Evolutionary conservation across 1,140 invertebrate genomes (phyloP), one percentile per base, ranked within the genome.

Genomic region (Atta texana): DNA sequence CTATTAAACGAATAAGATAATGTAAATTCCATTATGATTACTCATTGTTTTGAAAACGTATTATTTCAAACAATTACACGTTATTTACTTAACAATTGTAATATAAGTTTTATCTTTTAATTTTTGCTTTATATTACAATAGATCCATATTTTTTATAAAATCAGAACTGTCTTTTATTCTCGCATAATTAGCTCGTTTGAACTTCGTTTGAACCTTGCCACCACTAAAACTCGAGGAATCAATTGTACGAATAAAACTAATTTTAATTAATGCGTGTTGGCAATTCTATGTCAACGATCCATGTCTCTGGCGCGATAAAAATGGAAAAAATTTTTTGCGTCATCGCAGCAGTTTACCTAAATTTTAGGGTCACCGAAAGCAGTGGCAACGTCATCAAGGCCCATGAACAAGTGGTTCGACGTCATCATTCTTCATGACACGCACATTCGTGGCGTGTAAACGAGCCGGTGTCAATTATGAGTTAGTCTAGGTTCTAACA

Each of bases 391-490:
- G 64, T 69, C 51, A 81, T 81, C 64, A 71, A 57, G 31, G 7
- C 44, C 14, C 34, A 21, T 34, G 21, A 69, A 34, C 49, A 39
- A 80, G 49, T 31, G 49, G 51, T 21, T 8, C n/a, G 49, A 16
- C 68, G 16, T 72, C 64, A 81, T 81, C 64, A 71, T 81, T 81
- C 64, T 81, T 81, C 51, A 81, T 81, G 78, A 72, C 66, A 51
- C 51, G 51, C 51, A 69, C 34, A 53, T 72, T 57, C 53, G 66
- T 21, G 78, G 21, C 34, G 51, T 28, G n/a, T 39, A n/a, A 81
- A 80, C 63, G 49, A 57, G 31, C 63, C 51, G 71, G 51, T 71
- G 66, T 57, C 77, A 81, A 81, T 81, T 71, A 71, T 53, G 34
- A 68, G 44, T 68, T 80, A 16, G 77, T 5, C 64, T 39, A 55